Percentiles rank a stretch among this genome's conserved stretches.
These are phyloP conservation scores for Aspidiotus rigidus DNA, from an alignment of 2,888 invertebrate genomes.

Conservation along the genomic window DNA sequence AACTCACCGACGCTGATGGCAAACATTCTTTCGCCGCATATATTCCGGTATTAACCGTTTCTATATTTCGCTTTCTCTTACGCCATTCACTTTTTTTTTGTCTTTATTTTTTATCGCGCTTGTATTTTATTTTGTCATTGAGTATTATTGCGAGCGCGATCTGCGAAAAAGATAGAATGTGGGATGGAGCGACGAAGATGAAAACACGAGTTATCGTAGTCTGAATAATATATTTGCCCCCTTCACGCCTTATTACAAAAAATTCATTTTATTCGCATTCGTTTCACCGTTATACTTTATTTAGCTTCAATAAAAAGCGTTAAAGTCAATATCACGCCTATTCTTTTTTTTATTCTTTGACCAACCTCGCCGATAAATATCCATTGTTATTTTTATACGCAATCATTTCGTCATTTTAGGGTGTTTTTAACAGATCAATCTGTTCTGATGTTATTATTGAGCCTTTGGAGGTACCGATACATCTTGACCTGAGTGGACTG, in stretches of 20 bases:
- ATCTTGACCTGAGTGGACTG: too few species aligned
- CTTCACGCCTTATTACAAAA: conserved; percentile 23
- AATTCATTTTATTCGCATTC: conserved; percentile 15
- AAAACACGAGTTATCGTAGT: conserved; percentile 19
- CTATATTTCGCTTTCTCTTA: not conserved
- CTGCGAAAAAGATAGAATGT: not conserved
- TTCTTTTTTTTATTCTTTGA: too few species aligned
- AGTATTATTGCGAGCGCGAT: conserved; percentile 13
- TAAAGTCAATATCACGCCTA: too few species aligned
- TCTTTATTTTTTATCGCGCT: conserved; percentile 5
- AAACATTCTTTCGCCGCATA: conserved; percentile 32
- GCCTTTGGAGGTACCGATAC: too few species aligned
- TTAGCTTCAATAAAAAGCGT: not conserved
- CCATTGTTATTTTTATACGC: too few species aligned
- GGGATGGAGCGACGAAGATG: not conserved
- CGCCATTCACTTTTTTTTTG: conserved; percentile 6
- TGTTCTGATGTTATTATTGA: too few species aligned
- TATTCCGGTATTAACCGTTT: conserved; percentile 30
- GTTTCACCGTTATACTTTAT: conserved; percentile 2
- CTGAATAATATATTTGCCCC: conserved; percentile 15
- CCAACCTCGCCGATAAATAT: too few species aligned
- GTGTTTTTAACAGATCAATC: too few species aligned
- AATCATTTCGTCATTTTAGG: too few species aligned
- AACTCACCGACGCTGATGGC: conserved; percentile 30
- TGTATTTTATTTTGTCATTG: conserved; percentile 14